Conservation (phyloP, 2,888 invertebrate species). For the Diploptera punctata region DNA sequence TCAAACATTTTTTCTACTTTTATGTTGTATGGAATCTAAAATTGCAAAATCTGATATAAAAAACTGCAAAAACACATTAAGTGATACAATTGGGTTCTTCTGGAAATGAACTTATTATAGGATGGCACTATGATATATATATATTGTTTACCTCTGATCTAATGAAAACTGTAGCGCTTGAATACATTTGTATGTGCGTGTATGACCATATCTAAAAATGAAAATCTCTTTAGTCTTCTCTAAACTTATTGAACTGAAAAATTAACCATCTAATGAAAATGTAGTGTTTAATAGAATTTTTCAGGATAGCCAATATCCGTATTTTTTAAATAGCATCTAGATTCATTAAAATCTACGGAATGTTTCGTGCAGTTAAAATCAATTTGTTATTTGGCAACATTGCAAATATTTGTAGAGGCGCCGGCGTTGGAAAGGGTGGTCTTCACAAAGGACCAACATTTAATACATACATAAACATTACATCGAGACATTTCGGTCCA, state of each 20-base stretch:
- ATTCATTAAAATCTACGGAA: constrained; percentile 50
- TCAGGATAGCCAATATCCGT: constrained; percentile 6
- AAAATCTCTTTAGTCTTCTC: neutral
- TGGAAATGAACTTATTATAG: no score
- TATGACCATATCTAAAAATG: constrained; percentile 20
- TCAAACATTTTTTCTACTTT: no score
- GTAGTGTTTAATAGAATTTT: neutral
- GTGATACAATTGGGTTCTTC: no score
- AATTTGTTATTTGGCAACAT: constrained; percentile 60
- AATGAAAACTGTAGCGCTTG: neutral
- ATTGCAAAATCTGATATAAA: no score
- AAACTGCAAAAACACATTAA: no score
- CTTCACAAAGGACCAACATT: neutral
- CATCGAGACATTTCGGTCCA: constrained; percentile 11
- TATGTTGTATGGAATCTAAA: no score
- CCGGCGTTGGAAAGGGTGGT: neutral
- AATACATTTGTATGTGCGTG: constrained; percentile 25
- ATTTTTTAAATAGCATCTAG: neutral
- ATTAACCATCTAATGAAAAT: neutral
- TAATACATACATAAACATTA: neutral
- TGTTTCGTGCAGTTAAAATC: constrained; percentile 56
- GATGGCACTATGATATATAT: no score
- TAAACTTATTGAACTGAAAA: constrained; percentile 22
- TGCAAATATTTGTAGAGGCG: constrained; percentile 42
- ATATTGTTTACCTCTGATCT: neutral